A percentile compares a stretch with the other conserved stretches of the same genome.
These are phyloP conservation scores for Sibirionetta formosa DNA, from an alignment of 2,797 vertebrate genomes.

Conservation along the genomic window DNA sequence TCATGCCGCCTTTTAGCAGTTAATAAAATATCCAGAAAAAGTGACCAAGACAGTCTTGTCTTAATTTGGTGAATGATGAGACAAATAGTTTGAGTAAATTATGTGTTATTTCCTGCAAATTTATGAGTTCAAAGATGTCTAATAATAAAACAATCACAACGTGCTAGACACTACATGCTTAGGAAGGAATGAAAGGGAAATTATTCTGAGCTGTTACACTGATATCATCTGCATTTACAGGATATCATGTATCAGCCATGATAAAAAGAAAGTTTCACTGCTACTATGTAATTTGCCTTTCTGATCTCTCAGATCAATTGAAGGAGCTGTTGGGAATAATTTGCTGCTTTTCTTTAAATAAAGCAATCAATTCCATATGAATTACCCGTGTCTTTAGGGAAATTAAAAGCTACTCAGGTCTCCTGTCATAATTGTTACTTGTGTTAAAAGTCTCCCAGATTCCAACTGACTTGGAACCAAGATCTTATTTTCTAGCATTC, in stretches of 20 bases:
- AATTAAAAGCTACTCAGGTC: neutral
- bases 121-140: neutral
- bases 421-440: neutral
- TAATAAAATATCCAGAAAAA: neutral
- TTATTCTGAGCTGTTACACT: neutral
- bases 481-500: neutral
- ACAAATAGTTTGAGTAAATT: constrained; percentile 1
- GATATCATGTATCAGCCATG: neutral
- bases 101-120: constrained; percentile 33
- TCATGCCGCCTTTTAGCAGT: neutral
- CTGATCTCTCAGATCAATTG: neutral
- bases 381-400: neutral
- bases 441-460: neutral
- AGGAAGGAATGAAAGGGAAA: neutral
- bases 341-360: neutral
- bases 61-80: constrained; percentile 20
- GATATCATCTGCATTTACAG: neutral
- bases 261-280: neutral
- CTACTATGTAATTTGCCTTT: rapidly evolving
- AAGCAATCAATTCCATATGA: neutral
- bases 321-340: neutral
- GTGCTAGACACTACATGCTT: neutral
- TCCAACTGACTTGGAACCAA: neutral
- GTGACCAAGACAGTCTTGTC: neutral
- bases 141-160: neutral